These are phyloP conservation scores for Hypomesus transpacificus DNA, from an alignment of 2,113 vertebrate genomes.

Conservation along the genomic window DNA sequence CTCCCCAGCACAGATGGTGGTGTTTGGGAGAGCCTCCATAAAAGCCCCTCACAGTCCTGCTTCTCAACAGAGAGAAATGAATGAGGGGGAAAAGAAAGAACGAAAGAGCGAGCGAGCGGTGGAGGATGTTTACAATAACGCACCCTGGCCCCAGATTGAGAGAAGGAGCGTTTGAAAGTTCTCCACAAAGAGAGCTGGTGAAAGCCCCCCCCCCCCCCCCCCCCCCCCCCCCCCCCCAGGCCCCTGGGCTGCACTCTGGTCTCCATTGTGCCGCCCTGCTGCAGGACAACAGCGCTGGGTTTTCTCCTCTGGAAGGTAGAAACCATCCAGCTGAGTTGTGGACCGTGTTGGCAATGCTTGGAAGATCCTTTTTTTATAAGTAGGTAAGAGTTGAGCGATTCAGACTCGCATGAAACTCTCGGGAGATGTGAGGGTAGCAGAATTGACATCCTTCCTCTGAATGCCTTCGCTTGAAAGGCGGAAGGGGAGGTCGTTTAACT, in stretches of 20 bases:
- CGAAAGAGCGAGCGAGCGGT: background rate
- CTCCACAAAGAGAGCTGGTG: slow-evolving; percentile 16
- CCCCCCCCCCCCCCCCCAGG: slow-evolving; percentile 9
- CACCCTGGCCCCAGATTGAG: background rate
- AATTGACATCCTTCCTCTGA: too few relatives aligned
- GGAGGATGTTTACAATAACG: background rate
- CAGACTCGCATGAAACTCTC: too few relatives aligned
- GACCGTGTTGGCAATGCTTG: too few relatives aligned
- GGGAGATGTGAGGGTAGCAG: too few relatives aligned
- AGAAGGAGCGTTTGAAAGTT: slow-evolving; percentile 9
- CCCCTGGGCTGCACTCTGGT: background rate
- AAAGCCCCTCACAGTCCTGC: background rate
- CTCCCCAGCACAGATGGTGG: background rate
- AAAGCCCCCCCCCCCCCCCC: slow-evolving; percentile 12
- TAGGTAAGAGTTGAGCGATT: too few relatives aligned
- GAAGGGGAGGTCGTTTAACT: too few relatives aligned
- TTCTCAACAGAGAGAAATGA: background rate
- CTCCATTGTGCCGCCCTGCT: slow-evolving; percentile 11
- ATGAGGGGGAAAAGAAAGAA: background rate
- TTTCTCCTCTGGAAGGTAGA: slow-evolving; percentile 12
- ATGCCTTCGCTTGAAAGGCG: too few relatives aligned
- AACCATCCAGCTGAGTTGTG: background rate
- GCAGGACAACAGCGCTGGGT: background rate
- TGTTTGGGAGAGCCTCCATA: background rate
- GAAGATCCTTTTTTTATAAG: too few relatives aligned